Conservation (phyloP, 2,113 vertebrate species). For the Condylura cristata region DNA sequence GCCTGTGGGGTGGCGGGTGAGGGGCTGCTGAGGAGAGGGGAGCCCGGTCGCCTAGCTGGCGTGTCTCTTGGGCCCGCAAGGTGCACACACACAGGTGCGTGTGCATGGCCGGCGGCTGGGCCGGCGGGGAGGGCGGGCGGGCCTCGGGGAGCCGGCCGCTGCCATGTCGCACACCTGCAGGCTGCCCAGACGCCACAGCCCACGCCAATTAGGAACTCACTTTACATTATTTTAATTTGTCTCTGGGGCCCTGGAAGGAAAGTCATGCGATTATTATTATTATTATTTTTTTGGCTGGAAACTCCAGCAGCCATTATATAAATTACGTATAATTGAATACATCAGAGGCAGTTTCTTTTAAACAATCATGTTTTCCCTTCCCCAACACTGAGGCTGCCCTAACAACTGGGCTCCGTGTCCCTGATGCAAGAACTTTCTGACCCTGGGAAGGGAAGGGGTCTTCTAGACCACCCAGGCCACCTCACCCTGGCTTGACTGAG, state of each 20-base stretch:
- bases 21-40: not conserved
- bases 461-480: not conserved
- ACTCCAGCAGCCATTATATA: slow-evolving; percentile 61
- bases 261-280: slow-evolving; percentile 45
- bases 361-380: slow-evolving; percentile 30
- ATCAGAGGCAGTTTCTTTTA: slow-evolving; percentile 7
- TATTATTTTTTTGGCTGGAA: slow-evolving; percentile 59
- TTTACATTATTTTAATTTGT: slow-evolving; percentile 52
- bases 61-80: not conserved
- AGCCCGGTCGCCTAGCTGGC: not conserved
- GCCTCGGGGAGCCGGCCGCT: not conserved
- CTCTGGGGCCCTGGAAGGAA: slow-evolving; percentile 59
- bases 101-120: accelerated
- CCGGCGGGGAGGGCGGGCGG: accelerated
- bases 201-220: not conserved
- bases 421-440: not conserved
- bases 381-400: not conserved
- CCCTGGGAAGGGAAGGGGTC: not conserved
- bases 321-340: slow-evolving; percentile 58
- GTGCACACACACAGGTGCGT: not conserved
- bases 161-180: slow-evolving; percentile 27
- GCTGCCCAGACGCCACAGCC: not conserved
- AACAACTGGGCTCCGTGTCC: not conserved
- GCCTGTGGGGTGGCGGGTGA: accelerated
- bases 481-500: not conserved